phyloP scores from a whole-genome alignment of 2,113 vertebrate species.

The Cheilinus undulatus region DNA sequence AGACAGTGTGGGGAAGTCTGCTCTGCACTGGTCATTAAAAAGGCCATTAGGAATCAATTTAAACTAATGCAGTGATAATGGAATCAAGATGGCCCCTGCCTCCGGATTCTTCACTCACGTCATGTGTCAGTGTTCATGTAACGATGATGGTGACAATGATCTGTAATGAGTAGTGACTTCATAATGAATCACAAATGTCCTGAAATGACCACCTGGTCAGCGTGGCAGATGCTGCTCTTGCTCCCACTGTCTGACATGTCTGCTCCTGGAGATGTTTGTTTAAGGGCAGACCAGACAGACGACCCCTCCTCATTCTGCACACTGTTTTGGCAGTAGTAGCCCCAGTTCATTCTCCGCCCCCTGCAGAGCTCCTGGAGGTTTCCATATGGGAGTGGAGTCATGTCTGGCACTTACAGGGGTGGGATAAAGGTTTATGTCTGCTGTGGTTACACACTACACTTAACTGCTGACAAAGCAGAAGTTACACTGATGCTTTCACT shows the following conservation, averaged over 20 bases:
- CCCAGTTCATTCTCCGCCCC: conserved; percentile 43
- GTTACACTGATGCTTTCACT: conserved; percentile 7
- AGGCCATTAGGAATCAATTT: conserved; percentile 78
- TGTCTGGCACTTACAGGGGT: conserved; percentile 62
- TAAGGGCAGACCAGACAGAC: conserved; percentile 39
- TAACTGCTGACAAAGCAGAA: conserved; percentile 60
- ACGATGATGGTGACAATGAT: conserved; percentile 23
- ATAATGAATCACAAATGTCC: conserved; percentile 55
- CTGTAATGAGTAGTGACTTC: conserved; percentile 22
- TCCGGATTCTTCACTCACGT: conserved; percentile 26
- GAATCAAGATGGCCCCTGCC: conserved; percentile 65
- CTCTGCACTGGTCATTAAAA: conserved; percentile 67
- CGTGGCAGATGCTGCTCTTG: conserved; percentile 23
- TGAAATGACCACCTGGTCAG: conserved; percentile 29
- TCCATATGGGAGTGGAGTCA: conserved; percentile 61
- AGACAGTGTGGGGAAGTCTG: conserved; percentile 32
- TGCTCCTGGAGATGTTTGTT: conserved; percentile 30
- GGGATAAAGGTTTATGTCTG: conserved; percentile 61
- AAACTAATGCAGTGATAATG: conserved; percentile 72
- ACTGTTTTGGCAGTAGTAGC: conserved; percentile 48
- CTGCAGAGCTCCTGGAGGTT: conserved; percentile 58
- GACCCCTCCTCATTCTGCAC: not conserved
- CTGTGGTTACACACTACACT: conserved; percentile 45
- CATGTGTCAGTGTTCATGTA: conserved; percentile 31
- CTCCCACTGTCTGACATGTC: conserved; percentile 34